Evolutionary conservation across 2,797 vertebrate species (phyloP).

Genomic region (Phalloptychus januarius): DNA sequence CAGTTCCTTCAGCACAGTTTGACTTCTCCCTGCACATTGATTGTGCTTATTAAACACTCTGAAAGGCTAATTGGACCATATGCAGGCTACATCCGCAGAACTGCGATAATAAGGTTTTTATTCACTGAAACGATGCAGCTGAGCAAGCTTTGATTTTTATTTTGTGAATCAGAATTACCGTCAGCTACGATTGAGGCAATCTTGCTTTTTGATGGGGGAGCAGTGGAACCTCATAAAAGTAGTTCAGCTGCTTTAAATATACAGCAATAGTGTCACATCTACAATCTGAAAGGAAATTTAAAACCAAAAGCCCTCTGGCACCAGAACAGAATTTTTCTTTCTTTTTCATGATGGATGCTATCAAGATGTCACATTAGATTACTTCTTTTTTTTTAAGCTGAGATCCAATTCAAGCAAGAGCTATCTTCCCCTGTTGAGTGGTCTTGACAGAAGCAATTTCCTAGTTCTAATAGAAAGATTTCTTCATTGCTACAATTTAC

Average conservation of each 20-base stretch:
- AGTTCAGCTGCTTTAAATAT: constrained; percentile 22
- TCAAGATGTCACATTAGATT: constrained; percentile 76
- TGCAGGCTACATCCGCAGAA: constrained; percentile 38
- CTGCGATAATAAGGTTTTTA: constrained; percentile 35
- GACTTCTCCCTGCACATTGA: constrained; percentile 57
- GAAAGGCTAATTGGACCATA: constrained; percentile 63
- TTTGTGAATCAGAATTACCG: constrained; percentile 33
- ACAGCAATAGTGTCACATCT: constrained; percentile 20
- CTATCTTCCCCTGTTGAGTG: constrained; percentile 61
- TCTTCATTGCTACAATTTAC: constrained; percentile 67
- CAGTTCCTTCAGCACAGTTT: constrained; percentile 53
- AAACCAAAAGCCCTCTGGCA: constrained; percentile 28
- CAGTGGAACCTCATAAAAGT: constrained; percentile 8
- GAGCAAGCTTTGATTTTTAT: constrained; percentile 40
- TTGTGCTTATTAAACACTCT: constrained; percentile 72
- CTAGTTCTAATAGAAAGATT: constrained; percentile 73
- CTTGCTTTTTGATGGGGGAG: constrained; percentile 16
- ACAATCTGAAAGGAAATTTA: constrained; percentile 30
- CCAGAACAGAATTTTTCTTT: constrained; percentile 30
- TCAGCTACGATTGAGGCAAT: background rate
- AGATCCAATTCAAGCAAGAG: constrained; percentile 67
- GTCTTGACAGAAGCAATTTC: constrained; percentile 80
- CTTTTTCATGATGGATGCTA: constrained; percentile 60
- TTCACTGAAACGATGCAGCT: constrained; percentile 21
- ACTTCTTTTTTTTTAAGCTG: constrained; percentile 60